Base-by-base conservation (phyloP, 1,140 invertebrate genomes). In the Hypothenemus hampei region DNA sequence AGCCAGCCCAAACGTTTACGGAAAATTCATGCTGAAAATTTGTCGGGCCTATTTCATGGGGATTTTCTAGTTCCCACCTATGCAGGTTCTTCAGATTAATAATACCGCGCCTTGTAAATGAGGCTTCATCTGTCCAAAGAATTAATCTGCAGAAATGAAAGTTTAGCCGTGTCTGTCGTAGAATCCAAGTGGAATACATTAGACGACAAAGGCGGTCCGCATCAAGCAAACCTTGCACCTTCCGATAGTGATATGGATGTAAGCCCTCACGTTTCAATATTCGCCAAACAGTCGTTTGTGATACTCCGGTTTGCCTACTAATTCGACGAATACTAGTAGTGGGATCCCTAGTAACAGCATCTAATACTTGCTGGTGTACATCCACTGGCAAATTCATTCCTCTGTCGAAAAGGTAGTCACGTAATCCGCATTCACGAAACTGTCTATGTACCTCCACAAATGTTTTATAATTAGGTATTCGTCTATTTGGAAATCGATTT, bases 31-130 rank as follows among this genome's bases (percentile, higher is more conserved):
- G 36, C 18, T 39, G 36, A 39, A 39, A 39, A 3, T 2, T 39
- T 15, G n/a, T 15, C 10, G 36, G 40, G 22, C 40, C 18, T 43
- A 43, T 16, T n/a, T 16, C 40, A n/a, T 43, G 10, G 10, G 40
- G 40, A 43, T 43, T 43, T 43, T 43, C 40, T 43, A 16, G 16
- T 4, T 43, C 21, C 40, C 40, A 43, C 40, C 21, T 43, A 43
- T 62, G 33, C 18, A 31, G 41, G 26, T 53, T 44, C 24, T 20
- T 43, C 36, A 33, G 19, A 53, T 45, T 53, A 20, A 16, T 44
- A 46, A 45, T 47, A 35, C 24, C 23, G 15, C 44, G 2, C 19
- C 44, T 47, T 47, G 44, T 47, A 3, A 47, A 47, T 47, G 26
- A 16, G 3, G 44, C 23, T 47, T 47, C 23, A 47, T 33, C 44